A percentile compares a stretch with the other conserved stretches of the same genome.
phyloP scores from a whole-genome alignment of 2,797 vertebrate species.

The Margarornis squamiger region DNA sequence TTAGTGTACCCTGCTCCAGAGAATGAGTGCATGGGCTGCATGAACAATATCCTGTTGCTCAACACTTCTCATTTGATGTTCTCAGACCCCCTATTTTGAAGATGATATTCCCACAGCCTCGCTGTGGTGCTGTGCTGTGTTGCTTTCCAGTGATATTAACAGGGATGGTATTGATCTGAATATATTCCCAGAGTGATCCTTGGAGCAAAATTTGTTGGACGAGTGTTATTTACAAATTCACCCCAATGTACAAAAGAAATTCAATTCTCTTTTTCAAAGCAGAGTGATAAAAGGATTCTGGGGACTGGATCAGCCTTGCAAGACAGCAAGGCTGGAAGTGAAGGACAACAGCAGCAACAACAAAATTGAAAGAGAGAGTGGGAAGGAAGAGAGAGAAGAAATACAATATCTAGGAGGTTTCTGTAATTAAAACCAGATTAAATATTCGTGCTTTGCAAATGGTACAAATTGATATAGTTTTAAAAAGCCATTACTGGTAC shows the following conservation, averaged over 20 bases:
- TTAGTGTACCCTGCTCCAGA: background rate
- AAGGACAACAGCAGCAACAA: background rate
- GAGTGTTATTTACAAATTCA: constrained; percentile 51
- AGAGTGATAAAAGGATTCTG: constrained; percentile 38
- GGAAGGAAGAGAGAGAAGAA: background rate
- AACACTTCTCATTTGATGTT: background rate
- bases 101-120: constrained; percentile 52
- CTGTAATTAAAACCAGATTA: constrained; percentile 49
- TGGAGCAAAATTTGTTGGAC: constrained; percentile 45
- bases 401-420: background rate
- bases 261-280: constrained; percentile 35
- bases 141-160: constrained; percentile 48
- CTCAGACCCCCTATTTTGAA: background rate
- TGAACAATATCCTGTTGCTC: constrained; percentile 6
- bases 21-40: background rate
- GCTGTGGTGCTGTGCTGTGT: background rate
- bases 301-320: background rate
- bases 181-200: constrained; percentile 47
- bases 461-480: constrained; percentile 36
- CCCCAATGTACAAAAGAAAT: constrained; percentile 42
- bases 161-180: constrained; percentile 52
- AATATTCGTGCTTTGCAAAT: background rate
- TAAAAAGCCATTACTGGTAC: constrained; percentile 14
- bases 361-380: background rate
- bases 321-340: background rate